Evolutionary conservation across 2,797 vertebrate species (phyloP), one percentile per base, ranked within the genome.

Genomic region (Scyliorhinus canicula): DNA sequence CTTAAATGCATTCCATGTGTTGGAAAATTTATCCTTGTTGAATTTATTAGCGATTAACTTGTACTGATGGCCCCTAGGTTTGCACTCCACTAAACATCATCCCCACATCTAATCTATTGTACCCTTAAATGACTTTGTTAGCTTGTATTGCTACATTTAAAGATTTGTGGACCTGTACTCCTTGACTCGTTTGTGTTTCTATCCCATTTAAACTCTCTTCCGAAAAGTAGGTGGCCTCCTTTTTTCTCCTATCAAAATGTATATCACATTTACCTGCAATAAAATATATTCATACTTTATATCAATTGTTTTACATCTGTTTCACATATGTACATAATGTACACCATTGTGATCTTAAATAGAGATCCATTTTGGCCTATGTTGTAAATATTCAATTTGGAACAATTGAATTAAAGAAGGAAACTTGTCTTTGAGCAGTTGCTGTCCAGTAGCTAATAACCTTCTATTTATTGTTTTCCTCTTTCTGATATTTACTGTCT

Each of bases 401-500:
- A 65, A 93, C 47, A 69, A 71, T 35, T 71, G 6, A 95, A 57
- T 95, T 93, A 95, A 95, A 96, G 95, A 95, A 96, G 3, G 93
- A 95, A 96, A 93, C 31, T 96, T 93, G 24, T 74, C 16, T 95
- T 95, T 14, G 44, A 55, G 52, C 19, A 90, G 85, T n/a, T 71
- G 65, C 65, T 69, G 69, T 74, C 69, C 79, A 63, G 55, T 95
- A 84, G 74, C 26, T 96, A 95, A 95, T 94, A 60, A 96, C 96
- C 96, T 96, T 96, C 96, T 96, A 95, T 96, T 98, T 97, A 97
- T 96, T 95, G 96, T 96, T 97, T 96, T 97, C 96, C 97, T 97
- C 96, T 60, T 69, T 95, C 95, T 97, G 96, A 97, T 98, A 96
- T 98, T 74, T 94, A 94, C 97, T 99, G 96, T 98, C 97, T 98